Evolutionary conservation across 1,140 invertebrate species (phyloP), one percentile per base, ranked within the genome.

Genomic region (Temnothorax nylanderi): DNA sequence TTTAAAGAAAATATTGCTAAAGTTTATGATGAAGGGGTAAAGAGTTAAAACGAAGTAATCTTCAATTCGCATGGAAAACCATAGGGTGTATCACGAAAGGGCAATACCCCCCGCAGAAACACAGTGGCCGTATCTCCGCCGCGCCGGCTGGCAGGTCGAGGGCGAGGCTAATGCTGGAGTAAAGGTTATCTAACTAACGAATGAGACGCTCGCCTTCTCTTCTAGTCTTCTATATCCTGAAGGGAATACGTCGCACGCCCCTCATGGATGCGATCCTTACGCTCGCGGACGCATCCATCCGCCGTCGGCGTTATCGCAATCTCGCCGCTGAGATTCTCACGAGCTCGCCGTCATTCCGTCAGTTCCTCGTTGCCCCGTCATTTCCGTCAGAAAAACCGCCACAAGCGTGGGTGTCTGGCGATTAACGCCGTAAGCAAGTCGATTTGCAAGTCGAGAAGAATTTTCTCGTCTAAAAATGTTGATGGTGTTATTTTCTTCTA

Each of bases 161-260:
- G 72, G 69, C 80, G 80, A 75, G 80, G 80, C 80, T 84, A 75
- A 84, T 75, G 69, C 51, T 62, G 80, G 65, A 81, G 54, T 84
- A 84, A 84, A 84, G 80, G 69, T 84, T 84, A 84, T 84, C 80
- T 84, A 54, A 67, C 77, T 80, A 84, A 84, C 69, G 69, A 84
- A 84, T 60, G 67, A 75, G 51, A 58, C 32, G 41, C 80, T 60
- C 69, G 80, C 41, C 80, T 84, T 74, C 80, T 84, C 80, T 26
- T 47, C 54, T 75, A 16, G 69, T 84, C 80, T 26, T 47, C 54
- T 75, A 16, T 60, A 84, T 84, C 69, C 69, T 26, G 69, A 60
- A 60, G 56, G 56, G 26, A 47, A 75, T 75, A 49, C 56, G 47
- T 47, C 54, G 54, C 54, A 74, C 80, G 41, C 37, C 80, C 47